phyloP scores from a whole-genome alignment of 2,797 vertebrate species.

The Pelochelys cantorii region DNA sequence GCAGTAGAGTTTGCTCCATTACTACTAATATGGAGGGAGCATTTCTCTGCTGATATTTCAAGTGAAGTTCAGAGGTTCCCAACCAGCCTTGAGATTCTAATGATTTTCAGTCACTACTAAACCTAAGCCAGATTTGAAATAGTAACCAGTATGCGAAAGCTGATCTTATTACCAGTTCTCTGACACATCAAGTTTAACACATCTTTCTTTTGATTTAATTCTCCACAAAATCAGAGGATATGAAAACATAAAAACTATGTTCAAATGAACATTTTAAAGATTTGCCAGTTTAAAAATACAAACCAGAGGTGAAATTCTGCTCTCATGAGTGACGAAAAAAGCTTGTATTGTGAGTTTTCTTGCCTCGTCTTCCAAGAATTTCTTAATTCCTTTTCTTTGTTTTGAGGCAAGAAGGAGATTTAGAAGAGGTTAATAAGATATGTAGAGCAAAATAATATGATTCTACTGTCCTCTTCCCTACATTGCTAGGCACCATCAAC shows the following conservation, averaged over 20 bases:
- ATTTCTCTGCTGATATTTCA: neutral
- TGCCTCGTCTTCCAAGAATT: neutral
- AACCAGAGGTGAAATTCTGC: neutral
- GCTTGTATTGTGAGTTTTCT: neutral
- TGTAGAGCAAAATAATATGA: neutral
- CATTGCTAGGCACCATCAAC: neutral
- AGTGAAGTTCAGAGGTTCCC: neutral
- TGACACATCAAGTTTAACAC: neutral
- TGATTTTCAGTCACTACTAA: neutral
- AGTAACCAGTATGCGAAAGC: neutral
- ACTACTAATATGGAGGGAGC: neutral
- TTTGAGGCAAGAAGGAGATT: neutral
- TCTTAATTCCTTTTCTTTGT: neutral
- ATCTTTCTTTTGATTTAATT: neutral
- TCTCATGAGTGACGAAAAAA: neutral
- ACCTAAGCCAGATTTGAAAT: neutral
- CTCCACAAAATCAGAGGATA: neutral
- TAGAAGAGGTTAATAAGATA: neutral
- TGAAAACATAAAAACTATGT: neutral
- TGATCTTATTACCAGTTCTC: neutral
- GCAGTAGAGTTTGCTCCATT: neutral
- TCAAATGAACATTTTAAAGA: neutral
- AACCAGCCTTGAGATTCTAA: neutral
- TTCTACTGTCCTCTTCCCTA: neutral
- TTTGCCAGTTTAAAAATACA: neutral